Conservation (phyloP, 2,888 invertebrate species). For the Thymelicus lineola region DNA sequence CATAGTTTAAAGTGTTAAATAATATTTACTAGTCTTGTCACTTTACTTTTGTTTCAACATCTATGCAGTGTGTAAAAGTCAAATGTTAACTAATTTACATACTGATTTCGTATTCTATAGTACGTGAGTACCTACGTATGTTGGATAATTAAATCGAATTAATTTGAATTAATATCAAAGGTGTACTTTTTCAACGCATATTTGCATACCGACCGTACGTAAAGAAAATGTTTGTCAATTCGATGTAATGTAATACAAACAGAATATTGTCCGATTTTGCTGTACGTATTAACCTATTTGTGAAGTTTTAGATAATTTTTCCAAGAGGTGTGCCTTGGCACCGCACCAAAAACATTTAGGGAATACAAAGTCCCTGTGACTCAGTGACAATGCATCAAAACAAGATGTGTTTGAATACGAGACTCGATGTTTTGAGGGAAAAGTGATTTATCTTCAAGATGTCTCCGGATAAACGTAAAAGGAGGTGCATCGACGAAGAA, state of each 20-base stretch:
- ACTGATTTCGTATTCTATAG: constrained; percentile 19
- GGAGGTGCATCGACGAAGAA: constrained; percentile 58
- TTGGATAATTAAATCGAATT: constrained; percentile 24
- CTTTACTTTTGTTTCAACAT: constrained; percentile 20
- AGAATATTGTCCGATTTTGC: constrained; percentile 4
- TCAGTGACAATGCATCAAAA: constrained; percentile 59
- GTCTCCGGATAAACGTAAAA: constrained; percentile 78
- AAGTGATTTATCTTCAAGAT: constrained; percentile 71
- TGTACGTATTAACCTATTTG: constrained; percentile 28
- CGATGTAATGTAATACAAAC: no score
- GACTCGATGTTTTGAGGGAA: constrained; percentile 40
- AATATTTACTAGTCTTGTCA: constrained; percentile 22
- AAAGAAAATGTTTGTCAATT: constrained; percentile 33
- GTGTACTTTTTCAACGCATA: constrained; percentile 8
- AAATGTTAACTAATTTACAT: constrained; percentile 46
- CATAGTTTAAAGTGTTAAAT: constrained; percentile 9
- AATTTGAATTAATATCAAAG: constrained; percentile 25
- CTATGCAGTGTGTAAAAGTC: constrained; percentile 40
- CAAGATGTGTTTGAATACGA: constrained; percentile 51
- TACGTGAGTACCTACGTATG: constrained; percentile 9
- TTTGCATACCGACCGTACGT: background rate
- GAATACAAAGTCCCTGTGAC: constrained; percentile 53
- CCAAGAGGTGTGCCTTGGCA: constrained; percentile 50
- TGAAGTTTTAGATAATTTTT: constrained; percentile 33
- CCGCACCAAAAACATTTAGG: constrained; percentile 47